Percentiles rank a stretch among this genome's conserved stretches.
phyloP scores from a whole-genome alignment of 2,888 invertebrate species.

The Xestia ashworthii region DNA sequence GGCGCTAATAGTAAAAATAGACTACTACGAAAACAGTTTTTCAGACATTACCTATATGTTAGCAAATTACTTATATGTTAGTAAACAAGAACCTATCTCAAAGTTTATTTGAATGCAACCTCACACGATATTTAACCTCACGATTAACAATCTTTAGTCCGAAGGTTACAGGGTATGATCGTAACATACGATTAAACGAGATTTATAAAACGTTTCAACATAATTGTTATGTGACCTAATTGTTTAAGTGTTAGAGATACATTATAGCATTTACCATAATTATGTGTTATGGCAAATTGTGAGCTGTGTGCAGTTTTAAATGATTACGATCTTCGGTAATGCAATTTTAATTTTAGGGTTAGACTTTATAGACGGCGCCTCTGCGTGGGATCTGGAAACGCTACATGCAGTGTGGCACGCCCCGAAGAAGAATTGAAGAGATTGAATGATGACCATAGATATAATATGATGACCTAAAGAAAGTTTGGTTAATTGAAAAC shows the following conservation, averaged over 20 bases:
- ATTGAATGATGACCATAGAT: neutral
- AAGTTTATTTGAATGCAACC: neutral
- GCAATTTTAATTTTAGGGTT: constrained; percentile 52
- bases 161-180: constrained; percentile 35
- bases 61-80: no score
- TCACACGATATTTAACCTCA: constrained; percentile 12
- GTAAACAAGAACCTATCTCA: neutral
- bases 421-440: neutral
- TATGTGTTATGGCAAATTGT: constrained; percentile 52
- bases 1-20: no score
- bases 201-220: constrained; percentile 52
- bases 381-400: neutral
- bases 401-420: constrained; percentile 1
- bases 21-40: no score
- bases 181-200: constrained; percentile 44
- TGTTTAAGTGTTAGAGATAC: constrained; percentile 42
- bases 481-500: neutral
- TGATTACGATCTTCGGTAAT: constrained; percentile 37
- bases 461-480: neutral
- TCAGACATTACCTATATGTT: no score
- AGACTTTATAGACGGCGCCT: neutral
- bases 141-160: constrained; percentile 12
- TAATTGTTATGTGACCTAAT: constrained; percentile 46
- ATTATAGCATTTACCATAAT: constrained; percentile 38
- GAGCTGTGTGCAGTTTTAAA: constrained; percentile 41